Evolutionary conservation across 2,888 invertebrate species (phyloP).

Genomic region (Halictus ligatus): DNA sequence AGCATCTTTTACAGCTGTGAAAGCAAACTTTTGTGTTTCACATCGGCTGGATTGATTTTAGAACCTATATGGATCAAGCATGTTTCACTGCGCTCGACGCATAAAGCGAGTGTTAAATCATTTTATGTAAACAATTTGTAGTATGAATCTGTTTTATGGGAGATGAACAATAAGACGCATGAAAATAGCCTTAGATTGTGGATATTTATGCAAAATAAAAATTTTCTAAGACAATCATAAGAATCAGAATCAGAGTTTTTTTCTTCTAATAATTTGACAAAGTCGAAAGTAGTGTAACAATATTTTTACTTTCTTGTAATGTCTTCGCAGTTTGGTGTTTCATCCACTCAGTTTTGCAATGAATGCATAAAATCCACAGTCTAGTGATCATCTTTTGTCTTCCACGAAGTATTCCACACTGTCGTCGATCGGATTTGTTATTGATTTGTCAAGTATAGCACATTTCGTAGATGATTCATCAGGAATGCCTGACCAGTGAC

Average conservation of each 20-base stretch:
- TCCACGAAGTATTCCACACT: neutral
- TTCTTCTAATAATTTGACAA: too few relatives aligned
- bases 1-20: neutral
- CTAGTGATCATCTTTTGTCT: neutral
- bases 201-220: neutral
- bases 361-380: too few relatives aligned
- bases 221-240: neutral
- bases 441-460: neutral
- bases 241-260: neutral
- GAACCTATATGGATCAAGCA: neutral
- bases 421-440: too few relatives aligned
- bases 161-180: neutral
- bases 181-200: neutral
- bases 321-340: neutral
- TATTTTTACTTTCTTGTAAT: neutral
- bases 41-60: constrained; percentile 1
- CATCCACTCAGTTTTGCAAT: too few relatives aligned
- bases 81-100: neutral
- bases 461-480: neutral
- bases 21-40: constrained; percentile 4
- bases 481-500: neutral
- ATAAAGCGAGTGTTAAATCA: neutral
- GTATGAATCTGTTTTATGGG: neutral
- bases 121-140: neutral
- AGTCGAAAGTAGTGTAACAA: neutral